Percentiles rank a stretch among this genome's conserved stretches.
These are phyloP conservation scores for Gallinago paraguaiae DNA, from an alignment of 2,113 vertebrate genomes.

Conservation along the genomic window DNA sequence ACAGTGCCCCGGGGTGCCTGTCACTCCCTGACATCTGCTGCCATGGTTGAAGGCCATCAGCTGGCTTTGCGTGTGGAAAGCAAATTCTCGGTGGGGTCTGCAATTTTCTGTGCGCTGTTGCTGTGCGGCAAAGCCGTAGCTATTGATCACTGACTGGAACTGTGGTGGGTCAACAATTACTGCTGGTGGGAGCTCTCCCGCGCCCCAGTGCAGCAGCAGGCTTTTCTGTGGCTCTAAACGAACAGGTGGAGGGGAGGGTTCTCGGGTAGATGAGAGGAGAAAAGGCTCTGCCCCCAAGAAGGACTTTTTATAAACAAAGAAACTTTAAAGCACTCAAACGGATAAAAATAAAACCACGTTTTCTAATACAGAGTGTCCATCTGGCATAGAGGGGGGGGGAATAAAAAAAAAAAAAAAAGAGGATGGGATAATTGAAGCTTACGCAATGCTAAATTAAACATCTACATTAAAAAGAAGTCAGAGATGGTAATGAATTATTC, in stretches of 20 bases:
- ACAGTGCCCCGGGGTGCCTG: constrained; percentile 2
- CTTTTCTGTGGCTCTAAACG: background rate
- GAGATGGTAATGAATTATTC: background rate
- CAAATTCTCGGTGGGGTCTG: constrained; percentile 32
- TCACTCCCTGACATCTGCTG: constrained; percentile 35
- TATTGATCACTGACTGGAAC: constrained; percentile 51
- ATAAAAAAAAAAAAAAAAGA: background rate
- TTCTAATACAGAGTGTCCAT: background rate
- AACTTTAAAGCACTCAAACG: background rate
- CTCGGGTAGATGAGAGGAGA: background rate
- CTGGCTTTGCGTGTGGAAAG: constrained; percentile 1
- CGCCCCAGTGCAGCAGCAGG: background rate
- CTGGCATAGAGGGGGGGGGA: background rate
- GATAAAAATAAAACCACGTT: background rate
- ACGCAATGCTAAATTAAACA: background rate
- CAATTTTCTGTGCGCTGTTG: background rate
- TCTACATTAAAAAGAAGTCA: background rate
- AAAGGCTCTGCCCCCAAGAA: background rate
- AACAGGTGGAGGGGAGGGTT: constrained; percentile 17
- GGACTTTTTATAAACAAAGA: background rate
- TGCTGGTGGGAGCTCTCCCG: background rate
- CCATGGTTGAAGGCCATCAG: constrained; percentile 29
- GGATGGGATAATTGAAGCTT: background rate
- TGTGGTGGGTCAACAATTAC: constrained; percentile 36
- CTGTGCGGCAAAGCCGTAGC: constrained; percentile 4